Evolutionary conservation across 2,113 vertebrate species (phyloP), one percentile per base, ranked within the genome.

Genomic region (Odontesthes bonariensis): DNA sequence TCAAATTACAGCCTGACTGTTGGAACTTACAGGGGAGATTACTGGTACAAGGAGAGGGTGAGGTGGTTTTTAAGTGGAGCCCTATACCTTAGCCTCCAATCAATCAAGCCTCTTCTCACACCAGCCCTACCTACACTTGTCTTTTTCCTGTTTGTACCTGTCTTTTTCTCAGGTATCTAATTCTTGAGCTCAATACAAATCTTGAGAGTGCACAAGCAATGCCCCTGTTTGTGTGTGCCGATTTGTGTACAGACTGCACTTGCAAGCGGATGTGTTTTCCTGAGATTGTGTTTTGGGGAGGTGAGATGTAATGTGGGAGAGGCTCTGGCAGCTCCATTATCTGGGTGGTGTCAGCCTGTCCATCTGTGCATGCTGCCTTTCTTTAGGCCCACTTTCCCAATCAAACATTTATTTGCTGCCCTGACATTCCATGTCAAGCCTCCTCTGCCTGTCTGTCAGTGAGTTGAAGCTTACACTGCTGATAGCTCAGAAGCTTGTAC

Each of bases 271-370:
- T 77, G 72, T 76, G 63, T 82, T 79, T 73, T 56, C 68, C 59
- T 73, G 65, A 61, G 72, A 79, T 77, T 79, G 73, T 75, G 77
- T 88, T 92, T 82, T 64, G 79, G 52, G 61, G 80, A 82, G 81
- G 78, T 78, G 85, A 82, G 76, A 57, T 82, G 79, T 77, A 69
- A 73, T 69, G 81, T 65, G 11, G 80, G 79, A 85, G 77, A 77
- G 65, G 69, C 75, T 78, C 68, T 91, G 89, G 90, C 88, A 91
- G 88, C 71, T 92, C 88, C 83, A 92, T 93, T 93, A 92, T 89
- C 84, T 82, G 67, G 81, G 73, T 65, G 88, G 85, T 91, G 90
- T 90, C 87, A 89, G 81, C 73, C 70, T 88, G 87, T 90, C 88
- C 77, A 73, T 68, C 75, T 61, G 83, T 78, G 42, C 82, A 71